phyloP scores from a whole-genome alignment of 2,888 invertebrate genomes.

The Thera obeliscata region DNA sequence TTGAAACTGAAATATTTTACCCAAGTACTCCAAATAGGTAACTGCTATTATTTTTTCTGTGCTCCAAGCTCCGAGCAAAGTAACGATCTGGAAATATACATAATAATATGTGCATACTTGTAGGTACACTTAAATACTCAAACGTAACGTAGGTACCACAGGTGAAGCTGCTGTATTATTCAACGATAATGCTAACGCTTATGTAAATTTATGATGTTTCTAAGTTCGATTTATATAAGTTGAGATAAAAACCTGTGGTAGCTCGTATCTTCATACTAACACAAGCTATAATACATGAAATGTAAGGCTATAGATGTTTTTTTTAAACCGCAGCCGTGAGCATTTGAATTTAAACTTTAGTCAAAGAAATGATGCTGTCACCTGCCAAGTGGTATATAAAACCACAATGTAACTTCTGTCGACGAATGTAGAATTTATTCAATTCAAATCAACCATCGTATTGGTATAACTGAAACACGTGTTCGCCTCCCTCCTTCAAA shows the following conservation, averaged over 20 bases:
- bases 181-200: background rate
- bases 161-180: background rate
- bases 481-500: background rate
- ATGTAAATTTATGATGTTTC: background rate
- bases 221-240: background rate
- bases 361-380: background rate
- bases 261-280: background rate
- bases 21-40: no score
- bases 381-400: background rate
- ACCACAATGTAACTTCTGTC: constrained; percentile 3
- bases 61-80: no score
- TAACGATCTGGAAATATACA: no score
- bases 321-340: background rate
- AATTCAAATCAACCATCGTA: background rate
- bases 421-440: constrained; percentile 2
- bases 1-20: no score
- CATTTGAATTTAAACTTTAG: background rate
- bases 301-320: background rate
- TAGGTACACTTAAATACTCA: background rate
- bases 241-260: background rate
- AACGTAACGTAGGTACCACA: background rate
- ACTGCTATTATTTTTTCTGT: no score
- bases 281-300: background rate
- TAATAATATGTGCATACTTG: no score
- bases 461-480: background rate